Base-by-base conservation (phyloP, 2,113 vertebrate genomes). In the Catharus minimus region DNA sequence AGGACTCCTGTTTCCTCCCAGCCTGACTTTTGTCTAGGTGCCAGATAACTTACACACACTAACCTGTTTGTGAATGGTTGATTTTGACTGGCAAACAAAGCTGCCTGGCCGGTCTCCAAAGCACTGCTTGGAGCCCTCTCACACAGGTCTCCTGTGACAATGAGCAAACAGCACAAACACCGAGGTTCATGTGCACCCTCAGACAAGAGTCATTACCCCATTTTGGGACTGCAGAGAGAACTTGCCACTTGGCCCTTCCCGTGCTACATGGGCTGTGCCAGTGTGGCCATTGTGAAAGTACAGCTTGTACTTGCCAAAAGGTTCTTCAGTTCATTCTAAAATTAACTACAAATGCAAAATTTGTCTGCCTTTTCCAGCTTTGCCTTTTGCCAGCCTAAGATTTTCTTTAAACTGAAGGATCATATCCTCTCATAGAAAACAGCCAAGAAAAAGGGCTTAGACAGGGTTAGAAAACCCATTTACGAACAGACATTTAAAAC, bases 401-500 rank as follows among this genome's bases (percentile, higher is more conserved):
- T 49, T 78, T 78, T 85, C 68, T 86, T 84, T 38, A 7, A 82
- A 41, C 30, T 47, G 52, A 74, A 55, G 44, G n/a, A 60, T 62
- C 33, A 23, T 56, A 39, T 26, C 9, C 10, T 56, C 23, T 43
- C 58, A 65, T 61, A 91, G 23, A 75, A 22, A 72, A 56, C 4
- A 72, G 9, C 19, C 18, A 77, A 69, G 30, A 36, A 87, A 53
- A 24, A 27, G 30, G 64, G 81, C 32, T 78, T 2, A 71, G 73
- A 71, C 15, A 83, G 43, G 18, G 46, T 73, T 75, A 89, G 58
- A 81, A 95, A 88, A 84, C 26, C 75, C n/a, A 86, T 88, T 93
- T 67, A 20, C 7, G 9, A 78, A 39, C 32, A 83, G 69, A 41
- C 9, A n/a, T 81, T 74, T 85, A 30, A 47, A 85, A 27, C 44